A percentile compares a stretch with the other conserved stretches of the same genome.
Evolutionary conservation across 2,888 invertebrate genomes (phyloP).

Genomic region (Drosophila koepferae): DNA sequence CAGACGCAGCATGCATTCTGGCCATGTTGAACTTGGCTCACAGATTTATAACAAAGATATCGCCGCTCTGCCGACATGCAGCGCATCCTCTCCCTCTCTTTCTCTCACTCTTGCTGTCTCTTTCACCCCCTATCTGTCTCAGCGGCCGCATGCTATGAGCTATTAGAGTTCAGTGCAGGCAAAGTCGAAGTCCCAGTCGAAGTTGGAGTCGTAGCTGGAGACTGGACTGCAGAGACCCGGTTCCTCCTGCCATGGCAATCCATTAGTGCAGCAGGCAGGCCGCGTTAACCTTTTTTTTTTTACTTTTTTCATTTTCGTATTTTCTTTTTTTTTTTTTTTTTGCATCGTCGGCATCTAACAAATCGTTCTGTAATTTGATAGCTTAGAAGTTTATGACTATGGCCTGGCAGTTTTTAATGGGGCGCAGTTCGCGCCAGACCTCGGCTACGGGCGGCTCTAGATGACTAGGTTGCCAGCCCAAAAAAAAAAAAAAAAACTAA

Average conservation of each 20-base stretch:
- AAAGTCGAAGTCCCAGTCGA: slow-evolving; percentile 33
- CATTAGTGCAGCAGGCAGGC: slow-evolving; percentile 64
- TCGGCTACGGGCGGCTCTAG: slow-evolving; percentile 34
- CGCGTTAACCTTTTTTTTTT: slow-evolving; percentile 34
- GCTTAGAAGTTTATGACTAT: slow-evolving; percentile 81
- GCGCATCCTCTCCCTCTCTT: slow-evolving; percentile 51
- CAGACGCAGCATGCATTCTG: slow-evolving; percentile 73
- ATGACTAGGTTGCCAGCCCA: slow-evolving; percentile 39
- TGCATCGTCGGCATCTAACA: slow-evolving; percentile 80
- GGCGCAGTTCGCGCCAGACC: slow-evolving; percentile 65
- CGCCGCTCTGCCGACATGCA: slow-evolving; percentile 76
- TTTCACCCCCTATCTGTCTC: slow-evolving; percentile 6
- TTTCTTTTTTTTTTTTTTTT: slow-evolving; percentile 23
- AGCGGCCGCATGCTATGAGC: slow-evolving; percentile 71
- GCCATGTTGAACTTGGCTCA: slow-evolving; percentile 75
- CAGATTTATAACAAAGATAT: slow-evolving; percentile 84
- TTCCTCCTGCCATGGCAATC: slow-evolving; percentile 63
- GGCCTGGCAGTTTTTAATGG: slow-evolving; percentile 79
- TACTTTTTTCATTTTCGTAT: slow-evolving; percentile 3
- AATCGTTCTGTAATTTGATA: slow-evolving; percentile 82
- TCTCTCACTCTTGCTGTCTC: slow-evolving; percentile 2
- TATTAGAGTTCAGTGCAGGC: slow-evolving; percentile 78
- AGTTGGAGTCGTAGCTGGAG: background rate
- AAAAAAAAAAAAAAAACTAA: slow-evolving; percentile 5
- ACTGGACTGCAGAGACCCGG: slow-evolving; percentile 44